Evolutionary conservation across 2,888 invertebrate genomes (phyloP).

Genomic region (Erpobdella octoculata): DNA sequence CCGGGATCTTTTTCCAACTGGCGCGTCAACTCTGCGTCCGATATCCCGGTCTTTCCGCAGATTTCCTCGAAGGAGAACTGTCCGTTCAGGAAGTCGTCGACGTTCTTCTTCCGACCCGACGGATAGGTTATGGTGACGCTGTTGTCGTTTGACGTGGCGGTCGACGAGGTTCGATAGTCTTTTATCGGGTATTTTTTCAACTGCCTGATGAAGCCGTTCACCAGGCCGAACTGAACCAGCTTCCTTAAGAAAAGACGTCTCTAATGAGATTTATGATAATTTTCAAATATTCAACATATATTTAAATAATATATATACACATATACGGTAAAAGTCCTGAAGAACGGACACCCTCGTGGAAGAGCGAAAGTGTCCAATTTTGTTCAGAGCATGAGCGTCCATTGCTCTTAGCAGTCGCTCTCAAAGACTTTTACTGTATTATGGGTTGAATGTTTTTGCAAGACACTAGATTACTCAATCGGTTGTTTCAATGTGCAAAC

Average conservation of each 20-base stretch:
- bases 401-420: too few species aligned
- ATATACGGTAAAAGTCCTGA: too few species aligned
- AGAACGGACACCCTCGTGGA: too few species aligned
- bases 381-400: too few species aligned
- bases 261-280: too few species aligned
- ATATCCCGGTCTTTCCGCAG: constrained; percentile 3
- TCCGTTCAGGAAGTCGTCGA: constrained; percentile 10
- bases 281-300: too few species aligned
- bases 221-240: constrained; percentile 23
- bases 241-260: constrained; percentile 6
- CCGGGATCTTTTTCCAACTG: neutral
- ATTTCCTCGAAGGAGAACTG: constrained; percentile 9
- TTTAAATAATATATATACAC: too few species aligned
- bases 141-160: neutral
- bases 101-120: neutral
- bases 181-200: constrained; percentile 17
- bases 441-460: too few species aligned
- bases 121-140: neutral
- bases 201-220: constrained; percentile 7
- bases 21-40: neutral
- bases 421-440: too few species aligned
- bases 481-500: too few species aligned
- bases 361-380: neutral
- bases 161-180: neutral
- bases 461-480: too few species aligned